Evolutionary conservation across 2,113 vertebrate genomes (phyloP).

Genomic region (Riparia riparia): DNA sequence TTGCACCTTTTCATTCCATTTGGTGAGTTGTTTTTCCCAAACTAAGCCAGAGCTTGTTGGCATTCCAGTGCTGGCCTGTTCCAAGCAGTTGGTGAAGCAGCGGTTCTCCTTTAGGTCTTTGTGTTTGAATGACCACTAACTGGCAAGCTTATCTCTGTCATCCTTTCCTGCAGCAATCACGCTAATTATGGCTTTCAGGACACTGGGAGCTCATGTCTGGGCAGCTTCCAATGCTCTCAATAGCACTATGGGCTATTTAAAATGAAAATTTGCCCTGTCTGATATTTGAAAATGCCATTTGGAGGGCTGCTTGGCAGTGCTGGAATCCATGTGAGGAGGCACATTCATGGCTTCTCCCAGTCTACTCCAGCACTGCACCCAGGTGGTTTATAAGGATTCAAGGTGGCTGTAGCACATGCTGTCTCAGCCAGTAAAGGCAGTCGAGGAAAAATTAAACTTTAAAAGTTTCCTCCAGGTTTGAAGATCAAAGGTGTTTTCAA

Average conservation of each 20-base stretch:
- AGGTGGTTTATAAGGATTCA: background rate
- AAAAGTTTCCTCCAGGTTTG: background rate
- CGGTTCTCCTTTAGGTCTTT: background rate
- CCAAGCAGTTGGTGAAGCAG: background rate
- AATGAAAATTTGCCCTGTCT: background rate
- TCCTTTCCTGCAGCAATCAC: background rate
- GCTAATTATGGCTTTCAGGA: background rate
- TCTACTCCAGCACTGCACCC: background rate
- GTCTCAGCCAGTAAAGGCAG: background rate
- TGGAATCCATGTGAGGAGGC: background rate
- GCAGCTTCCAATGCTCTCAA: background rate
- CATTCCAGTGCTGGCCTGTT: background rate
- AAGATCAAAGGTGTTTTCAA: constrained; percentile 2
- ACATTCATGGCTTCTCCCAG: background rate
- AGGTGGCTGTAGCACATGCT: background rate
- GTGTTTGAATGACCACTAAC: background rate
- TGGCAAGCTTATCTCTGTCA: background rate
- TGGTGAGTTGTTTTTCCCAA: background rate
- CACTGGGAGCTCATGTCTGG: background rate
- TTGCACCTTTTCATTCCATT: background rate
- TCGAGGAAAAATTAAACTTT: background rate
- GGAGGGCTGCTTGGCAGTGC: background rate
- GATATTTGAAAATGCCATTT: background rate
- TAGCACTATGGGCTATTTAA: background rate
- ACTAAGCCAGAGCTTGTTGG: background rate